Percentiles rank a stretch among this genome's conserved stretches.
Conservation (phyloP, 2,113 vertebrate species). For the Myrmecophaga tridactyla region DNA sequence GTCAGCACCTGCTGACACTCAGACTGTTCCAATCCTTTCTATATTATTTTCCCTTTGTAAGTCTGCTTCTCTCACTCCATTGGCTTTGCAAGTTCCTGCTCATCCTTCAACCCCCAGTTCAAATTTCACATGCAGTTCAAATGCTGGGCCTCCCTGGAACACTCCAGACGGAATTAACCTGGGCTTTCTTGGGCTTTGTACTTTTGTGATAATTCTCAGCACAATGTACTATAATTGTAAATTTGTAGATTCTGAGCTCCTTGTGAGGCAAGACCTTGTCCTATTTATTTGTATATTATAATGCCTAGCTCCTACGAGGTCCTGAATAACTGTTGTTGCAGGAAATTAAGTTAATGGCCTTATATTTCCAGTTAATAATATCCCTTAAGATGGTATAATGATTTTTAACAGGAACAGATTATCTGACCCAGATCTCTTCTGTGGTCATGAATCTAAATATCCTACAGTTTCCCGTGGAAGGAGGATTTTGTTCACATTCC, state of each 20-base stretch:
- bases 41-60: not conserved
- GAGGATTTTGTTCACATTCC: not conserved
- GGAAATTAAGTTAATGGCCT: not conserved
- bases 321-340: not conserved
- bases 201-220: not conserved
- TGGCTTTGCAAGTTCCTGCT: not conserved
- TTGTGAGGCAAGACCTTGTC: not conserved
- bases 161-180: not conserved
- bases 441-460: not conserved
- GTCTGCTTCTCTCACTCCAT: not conserved
- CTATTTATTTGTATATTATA: not conserved
- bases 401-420: not conserved
- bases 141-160: not conserved
- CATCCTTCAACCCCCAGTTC: not conserved
- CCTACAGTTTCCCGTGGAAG: not conserved
- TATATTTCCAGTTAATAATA: not conserved
- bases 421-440: not conserved
- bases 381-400: not conserved
- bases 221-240: not conserved
- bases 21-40: not conserved
- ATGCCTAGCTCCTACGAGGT: not conserved
- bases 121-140: not conserved
- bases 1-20: fast-evolving
- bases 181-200: not conserved
- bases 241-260: not conserved